Evolutionary conservation across 2,797 vertebrate species (phyloP).

Genomic region (Telmatherina bonti): DNA sequence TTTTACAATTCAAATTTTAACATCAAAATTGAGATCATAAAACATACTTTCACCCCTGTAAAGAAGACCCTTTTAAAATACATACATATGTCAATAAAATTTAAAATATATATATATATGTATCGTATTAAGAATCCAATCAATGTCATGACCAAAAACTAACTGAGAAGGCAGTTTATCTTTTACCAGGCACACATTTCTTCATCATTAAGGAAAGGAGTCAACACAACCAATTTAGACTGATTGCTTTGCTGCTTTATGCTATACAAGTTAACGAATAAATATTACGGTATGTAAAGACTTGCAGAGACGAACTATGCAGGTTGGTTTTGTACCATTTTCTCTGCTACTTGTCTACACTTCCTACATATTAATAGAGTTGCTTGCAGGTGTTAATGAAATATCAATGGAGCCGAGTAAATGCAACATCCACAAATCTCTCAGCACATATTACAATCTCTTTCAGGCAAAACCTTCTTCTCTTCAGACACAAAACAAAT

Average conservation of each 20-base stretch:
- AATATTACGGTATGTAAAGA: conserved; percentile 17
- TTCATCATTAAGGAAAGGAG: conserved; percentile 25
- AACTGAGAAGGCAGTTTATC: conserved; percentile 10
- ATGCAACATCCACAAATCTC: conserved; percentile 15
- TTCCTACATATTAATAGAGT: background rate
- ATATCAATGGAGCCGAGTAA: conserved; percentile 2
- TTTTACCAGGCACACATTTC: conserved; percentile 25
- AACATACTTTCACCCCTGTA: conserved; percentile 36
- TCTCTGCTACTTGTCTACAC: conserved; percentile 1
- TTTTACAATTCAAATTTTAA: conserved; percentile 65
- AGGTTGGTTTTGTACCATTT: background rate
- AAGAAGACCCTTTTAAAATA: background rate
- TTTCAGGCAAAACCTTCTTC: conserved; percentile 15
- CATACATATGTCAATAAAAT: too few species aligned
- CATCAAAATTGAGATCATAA: conserved; percentile 80
- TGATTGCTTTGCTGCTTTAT: conserved; percentile 13
- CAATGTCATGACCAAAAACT: conserved; percentile 6
- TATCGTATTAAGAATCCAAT: conserved; percentile 28
- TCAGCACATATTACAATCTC: conserved; percentile 1
- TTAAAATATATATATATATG: conserved; percentile 9
- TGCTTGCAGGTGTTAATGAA: background rate
- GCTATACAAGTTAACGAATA: conserved; percentile 13
- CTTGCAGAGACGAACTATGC: background rate
- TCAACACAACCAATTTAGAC: conserved; percentile 12
- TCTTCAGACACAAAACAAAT: conserved; percentile 4